Conservation (phyloP, 1,140 invertebrate species). For the Chlorops oryzae region DNA sequence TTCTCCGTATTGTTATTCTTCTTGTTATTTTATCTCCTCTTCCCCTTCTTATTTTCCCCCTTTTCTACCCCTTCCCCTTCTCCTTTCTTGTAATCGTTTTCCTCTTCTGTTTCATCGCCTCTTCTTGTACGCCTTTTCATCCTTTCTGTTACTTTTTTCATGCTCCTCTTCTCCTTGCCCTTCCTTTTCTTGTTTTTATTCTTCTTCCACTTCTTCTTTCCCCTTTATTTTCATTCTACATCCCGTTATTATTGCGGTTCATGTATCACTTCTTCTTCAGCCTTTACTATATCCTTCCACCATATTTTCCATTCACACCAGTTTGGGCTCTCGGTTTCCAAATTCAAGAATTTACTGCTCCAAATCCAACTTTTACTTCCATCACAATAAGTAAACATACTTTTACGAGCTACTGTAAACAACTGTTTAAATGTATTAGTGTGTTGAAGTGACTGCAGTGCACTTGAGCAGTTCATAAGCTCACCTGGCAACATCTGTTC, state of each 20-base stretch:
- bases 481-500: too few species aligned
- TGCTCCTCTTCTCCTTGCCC: not conserved
- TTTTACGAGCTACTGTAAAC: too few species aligned
- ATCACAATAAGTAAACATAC: too few species aligned
- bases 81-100: not conserved
- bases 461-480: too few species aligned
- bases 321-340: too few species aligned
- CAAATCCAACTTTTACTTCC: too few species aligned
- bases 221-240: not conserved
- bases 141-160: not conserved
- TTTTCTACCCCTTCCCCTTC: not conserved
- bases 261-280: too few species aligned
- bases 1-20: not conserved
- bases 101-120: not conserved
- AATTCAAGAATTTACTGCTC: too few species aligned
- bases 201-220: not conserved
- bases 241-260: not conserved
- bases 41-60: not conserved
- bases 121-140: not conserved
- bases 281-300: too few species aligned
- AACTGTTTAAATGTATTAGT: too few species aligned
- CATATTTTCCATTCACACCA: too few species aligned
- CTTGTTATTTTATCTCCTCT: not conserved
- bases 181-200: not conserved
- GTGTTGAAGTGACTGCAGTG: too few species aligned